phyloP scores from a whole-genome alignment of 2,888 invertebrate genomes.

The Yponomeuta evonymella region DNA sequence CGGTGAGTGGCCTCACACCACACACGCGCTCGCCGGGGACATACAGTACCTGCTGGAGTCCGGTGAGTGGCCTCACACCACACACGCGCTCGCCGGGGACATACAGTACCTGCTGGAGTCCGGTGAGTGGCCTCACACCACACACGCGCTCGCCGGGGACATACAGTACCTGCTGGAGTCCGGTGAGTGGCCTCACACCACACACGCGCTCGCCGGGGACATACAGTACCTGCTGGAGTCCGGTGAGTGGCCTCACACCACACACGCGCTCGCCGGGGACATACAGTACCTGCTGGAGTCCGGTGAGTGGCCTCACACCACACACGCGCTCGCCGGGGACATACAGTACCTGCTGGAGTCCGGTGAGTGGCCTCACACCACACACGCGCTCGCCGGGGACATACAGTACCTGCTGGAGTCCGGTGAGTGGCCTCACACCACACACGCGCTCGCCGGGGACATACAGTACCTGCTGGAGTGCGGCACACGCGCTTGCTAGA shows the following conservation, averaged over 20 bases:
- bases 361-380: conserved; percentile 46
- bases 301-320: conserved; percentile 46
- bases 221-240: conserved; percentile 90
- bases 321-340: conserved; percentile 87
- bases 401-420: conserved; percentile 90
- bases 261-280: conserved; percentile 87
- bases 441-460: conserved; percentile 87
- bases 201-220: conserved; percentile 87
- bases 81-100: conserved; percentile 87
- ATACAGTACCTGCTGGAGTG: conserved; percentile 90
- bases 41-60: conserved; percentile 90
- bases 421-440: conserved; percentile 46
- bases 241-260: conserved; percentile 46
- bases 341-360: conserved; percentile 90
- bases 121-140: conserved; percentile 46
- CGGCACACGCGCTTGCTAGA: conserved; percentile 88
- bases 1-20: conserved; percentile 46
- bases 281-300: conserved; percentile 90
- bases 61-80: conserved; percentile 46
- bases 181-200: conserved; percentile 46
- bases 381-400: conserved; percentile 87
- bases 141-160: conserved; percentile 87
- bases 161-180: conserved; percentile 90
- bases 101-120: conserved; percentile 90
- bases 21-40: conserved; percentile 87